Evolutionary conservation across 1,140 invertebrate species (phyloP), one percentile per base, ranked within the genome.

Genomic region (Eurosta solidaginis): DNA sequence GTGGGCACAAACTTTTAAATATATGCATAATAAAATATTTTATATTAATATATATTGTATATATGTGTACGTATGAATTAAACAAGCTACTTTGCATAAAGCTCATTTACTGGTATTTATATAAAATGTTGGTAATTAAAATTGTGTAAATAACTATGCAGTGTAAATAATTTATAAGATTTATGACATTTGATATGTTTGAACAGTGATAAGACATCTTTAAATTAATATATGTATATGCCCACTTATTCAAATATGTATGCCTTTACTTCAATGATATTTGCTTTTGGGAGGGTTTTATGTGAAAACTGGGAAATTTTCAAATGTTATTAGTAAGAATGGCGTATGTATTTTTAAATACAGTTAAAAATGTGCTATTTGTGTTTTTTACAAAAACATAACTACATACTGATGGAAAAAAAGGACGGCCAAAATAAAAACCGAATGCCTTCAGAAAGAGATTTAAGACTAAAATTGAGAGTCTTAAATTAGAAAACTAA

Each of bases 151-250:
- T 45, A 45, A 45, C 14, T 44, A 74, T 45, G 44, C 3, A 74
- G 44, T 45, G 44, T 10, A 74, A 45, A 74, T 74, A 25, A 27
- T 45, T 74, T 33, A 74, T 45, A 22, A 74, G 44, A 74, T 74
- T 45, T 74, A 74, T 74, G 40, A 25, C 10, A 45, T 45, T 74
- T 22, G 25, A 45, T 47, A 74, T 25, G 10, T 45, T 74, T 10
- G n/a, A 74, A 45, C 36, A 74, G 25, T 33, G 2, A 20, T 44
- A 17, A n/a, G 3, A 20, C 25, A 29, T 63, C 9, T 4, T 47
- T 47, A 47, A 47, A 47, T 10, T 5, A 12, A 4, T 29, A 9
- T 63, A 49, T 17, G n/a, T 5, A 59, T 0, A n/a, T 63, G 17
- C 54, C 27, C 54, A 36, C 3, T 33, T 27, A 29, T 10, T 29